Base-by-base conservation (phyloP, 2,888 invertebrate species). In the Pyrochroa serraticornis region DNA sequence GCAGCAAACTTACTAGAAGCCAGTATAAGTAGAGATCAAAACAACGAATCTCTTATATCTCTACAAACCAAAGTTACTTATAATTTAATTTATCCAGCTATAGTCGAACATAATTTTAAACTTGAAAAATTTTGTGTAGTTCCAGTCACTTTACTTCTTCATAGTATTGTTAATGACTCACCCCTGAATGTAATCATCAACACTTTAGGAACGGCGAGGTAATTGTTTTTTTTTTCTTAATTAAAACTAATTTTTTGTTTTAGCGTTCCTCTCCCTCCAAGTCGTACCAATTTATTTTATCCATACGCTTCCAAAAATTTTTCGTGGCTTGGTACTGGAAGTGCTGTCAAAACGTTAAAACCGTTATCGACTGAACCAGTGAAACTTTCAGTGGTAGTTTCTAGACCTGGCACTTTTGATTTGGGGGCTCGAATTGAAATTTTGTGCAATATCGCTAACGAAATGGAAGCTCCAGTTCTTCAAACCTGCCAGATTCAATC, bases 391-490 rank as follows among this genome's bases (percentile, higher is more conserved):
- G 87, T 85, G 10, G 81, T 86, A 58, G 81, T 87, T 65, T 82
- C 86, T 22, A 79, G 83, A 34, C 85, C 89, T 32, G 90, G 90
- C 55, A 85, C 87, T 5, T 90, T 87, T 75, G 84, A 88, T 66
- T 80, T 90, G 58, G 87, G 87, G 42, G 82, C 85, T 7, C 83
- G 87, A 45, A 81, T 89, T 71, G 81, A 84, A 66, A 73, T 85
- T n/a, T 79, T 73, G 59, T 80, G 80, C 66, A 74, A 69, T 65
- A 65, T 62, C 53, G 49, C 47, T n/a, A 63, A 71, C 49, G 61
- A 70, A 45, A 64, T 67, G 2, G 72, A 75, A 44, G 58, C 63
- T 41, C 68, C 71, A 36, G 67, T 75, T 50, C 63, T 75, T 43
- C 79, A 79, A 61, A 66, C 67, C 50, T 76, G 74, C 69, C 73